Evolutionary conservation across 2,888 invertebrate genomes (phyloP).

Genomic region (Myathropa florea): DNA sequence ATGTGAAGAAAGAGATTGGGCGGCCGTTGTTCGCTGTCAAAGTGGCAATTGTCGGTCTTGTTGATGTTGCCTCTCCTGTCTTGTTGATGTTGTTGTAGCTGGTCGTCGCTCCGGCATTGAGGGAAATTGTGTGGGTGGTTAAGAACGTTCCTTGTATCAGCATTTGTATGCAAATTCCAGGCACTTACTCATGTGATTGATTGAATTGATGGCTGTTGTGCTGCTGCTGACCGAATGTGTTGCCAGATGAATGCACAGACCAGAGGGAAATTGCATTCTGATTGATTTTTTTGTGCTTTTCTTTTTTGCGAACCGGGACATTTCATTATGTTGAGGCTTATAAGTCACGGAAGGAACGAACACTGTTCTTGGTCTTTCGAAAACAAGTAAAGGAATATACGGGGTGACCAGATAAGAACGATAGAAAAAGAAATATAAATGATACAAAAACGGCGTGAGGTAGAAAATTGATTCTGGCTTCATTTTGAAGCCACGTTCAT

Average conservation of each 20-base stretch:
- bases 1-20: slow-evolving; percentile 28
- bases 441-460: no score
- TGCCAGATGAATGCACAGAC: background rate
- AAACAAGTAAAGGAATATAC: no score
- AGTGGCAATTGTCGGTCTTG: slow-evolving; percentile 61
- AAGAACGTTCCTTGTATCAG: slow-evolving; percentile 40
- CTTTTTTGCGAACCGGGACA: no score
- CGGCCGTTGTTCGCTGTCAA: slow-evolving; percentile 34
- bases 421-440: no score
- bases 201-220: background rate
- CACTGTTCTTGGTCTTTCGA: no score
- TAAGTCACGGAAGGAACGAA: no score
- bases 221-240: background rate
- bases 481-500: no score
- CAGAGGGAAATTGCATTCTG: background rate
- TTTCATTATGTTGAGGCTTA: no score
- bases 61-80: slow-evolving; percentile 29
- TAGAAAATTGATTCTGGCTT: no score
- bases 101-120: background rate
- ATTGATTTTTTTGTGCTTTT: background rate
- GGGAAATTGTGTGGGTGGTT: slow-evolving; percentile 11
- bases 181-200: slow-evolving; percentile 51
- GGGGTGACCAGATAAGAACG: no score
- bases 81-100: no score
- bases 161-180: slow-evolving; percentile 57